phyloP scores from a whole-genome alignment of 30 jellyfish, hydroid and myxozoan species.

The Pelagia noctiluca region DNA sequence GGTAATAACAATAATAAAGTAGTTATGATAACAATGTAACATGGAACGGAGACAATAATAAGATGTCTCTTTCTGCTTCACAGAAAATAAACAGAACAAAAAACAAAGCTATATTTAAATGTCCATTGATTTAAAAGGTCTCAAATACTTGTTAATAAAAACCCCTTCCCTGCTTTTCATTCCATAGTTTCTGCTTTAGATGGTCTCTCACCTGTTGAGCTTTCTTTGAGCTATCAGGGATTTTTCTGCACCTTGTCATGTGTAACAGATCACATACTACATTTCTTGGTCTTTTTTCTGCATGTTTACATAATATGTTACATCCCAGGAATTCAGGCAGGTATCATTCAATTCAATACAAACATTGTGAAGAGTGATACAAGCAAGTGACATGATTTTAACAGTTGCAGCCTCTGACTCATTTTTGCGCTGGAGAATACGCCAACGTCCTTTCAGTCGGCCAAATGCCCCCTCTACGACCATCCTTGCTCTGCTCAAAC shows the following conservation, averaged over 20 bases:
- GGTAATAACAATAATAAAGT: neutral
- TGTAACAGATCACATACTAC: slow-evolving; percentile 32
- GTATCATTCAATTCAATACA: slow-evolving; percentile 38
- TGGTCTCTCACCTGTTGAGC: slow-evolving; percentile 23
- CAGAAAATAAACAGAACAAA: neutral
- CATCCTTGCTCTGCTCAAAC: too few species aligned
- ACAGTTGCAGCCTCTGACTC: slow-evolving; percentile 24
- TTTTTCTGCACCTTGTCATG: neutral
- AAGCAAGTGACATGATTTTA: slow-evolving; percentile 29
- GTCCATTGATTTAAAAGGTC: too few species aligned
- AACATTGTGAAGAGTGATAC: slow-evolving; percentile 59
- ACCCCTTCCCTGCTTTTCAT: slow-evolving; percentile 17
- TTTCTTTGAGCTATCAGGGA: neutral
- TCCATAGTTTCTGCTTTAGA: slow-evolving; percentile 14
- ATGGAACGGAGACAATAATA: neutral
- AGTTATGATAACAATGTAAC: neutral
- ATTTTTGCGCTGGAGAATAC: slow-evolving; percentile 32
- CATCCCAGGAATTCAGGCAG: slow-evolving; percentile 10
- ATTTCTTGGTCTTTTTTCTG: neutral
- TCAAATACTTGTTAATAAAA: slow-evolving; percentile 3
- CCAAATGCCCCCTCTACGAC: slow-evolving; percentile 74
- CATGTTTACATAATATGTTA: neutral
- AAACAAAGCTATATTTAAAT: too few species aligned
- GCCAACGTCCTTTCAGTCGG: slow-evolving; percentile 59
- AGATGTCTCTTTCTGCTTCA: slow-evolving; percentile 2